Percentiles rank a stretch among this genome's conserved stretches.
Evolutionary conservation across 2,797 vertebrate species (phyloP).

Genomic region (Tiaroga cobitis): DNA sequence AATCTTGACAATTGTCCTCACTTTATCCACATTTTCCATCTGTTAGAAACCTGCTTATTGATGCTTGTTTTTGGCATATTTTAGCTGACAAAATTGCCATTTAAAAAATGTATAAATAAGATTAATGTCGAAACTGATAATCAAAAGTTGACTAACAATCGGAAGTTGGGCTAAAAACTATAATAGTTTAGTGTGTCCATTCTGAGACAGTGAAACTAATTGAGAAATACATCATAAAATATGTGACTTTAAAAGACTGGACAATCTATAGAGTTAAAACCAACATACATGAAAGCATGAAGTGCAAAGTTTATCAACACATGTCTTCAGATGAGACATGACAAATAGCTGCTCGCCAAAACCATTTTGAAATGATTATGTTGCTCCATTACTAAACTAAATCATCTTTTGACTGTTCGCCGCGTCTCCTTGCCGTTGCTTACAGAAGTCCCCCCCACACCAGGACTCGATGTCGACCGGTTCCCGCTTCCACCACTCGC

Average conservation of each 20-base stretch:
- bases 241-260: not conserved
- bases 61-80: not conserved
- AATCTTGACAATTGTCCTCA: not conserved
- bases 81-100: not conserved
- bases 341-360: not conserved
- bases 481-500: conserved; percentile 74
- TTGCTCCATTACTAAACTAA: not conserved
- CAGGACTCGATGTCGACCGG: conserved; percentile 76
- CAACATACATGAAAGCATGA: not conserved
- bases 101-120: not conserved
- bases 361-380: not conserved
- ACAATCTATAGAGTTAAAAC: not conserved
- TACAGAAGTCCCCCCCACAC: conserved; percentile 68
- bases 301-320: not conserved
- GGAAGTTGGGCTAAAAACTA: not conserved
- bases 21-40: not conserved
- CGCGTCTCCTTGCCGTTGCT: conserved; percentile 86
- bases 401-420: conserved; percentile 83
- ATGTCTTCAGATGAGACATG: conserved; percentile 9
- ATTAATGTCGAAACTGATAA: not conserved
- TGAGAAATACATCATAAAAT: not conserved
- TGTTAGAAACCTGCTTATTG: not conserved
- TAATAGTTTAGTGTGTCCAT: not conserved
- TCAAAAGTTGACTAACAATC: not conserved
- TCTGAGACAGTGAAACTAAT: not conserved